These are phyloP conservation scores for Lasioglossum baleicum DNA, from an alignment of 1,140 invertebrate species.

Conservation along the genomic window DNA sequence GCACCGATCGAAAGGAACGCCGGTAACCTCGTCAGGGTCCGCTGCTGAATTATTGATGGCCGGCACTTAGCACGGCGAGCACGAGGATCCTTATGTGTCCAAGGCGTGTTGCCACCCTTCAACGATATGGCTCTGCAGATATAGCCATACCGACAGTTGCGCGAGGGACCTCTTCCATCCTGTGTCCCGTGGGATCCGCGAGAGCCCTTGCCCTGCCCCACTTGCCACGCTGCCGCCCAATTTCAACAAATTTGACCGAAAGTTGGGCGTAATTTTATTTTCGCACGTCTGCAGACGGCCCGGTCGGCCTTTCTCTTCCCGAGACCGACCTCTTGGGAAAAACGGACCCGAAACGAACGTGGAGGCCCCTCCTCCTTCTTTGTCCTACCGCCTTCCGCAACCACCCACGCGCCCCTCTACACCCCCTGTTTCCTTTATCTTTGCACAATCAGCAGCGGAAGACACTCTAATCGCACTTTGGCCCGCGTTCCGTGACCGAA, in stretches of 20 bases:
- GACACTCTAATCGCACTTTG: conserved; percentile 55
- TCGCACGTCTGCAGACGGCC: conserved; percentile 77
- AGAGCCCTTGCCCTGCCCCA: conserved; percentile 54
- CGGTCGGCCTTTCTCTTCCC: background rate
- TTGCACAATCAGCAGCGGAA: conserved; percentile 72
- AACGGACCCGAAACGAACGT: conserved; percentile 47
- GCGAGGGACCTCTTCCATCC: conserved; percentile 41
- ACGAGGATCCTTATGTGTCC: conserved; percentile 49
- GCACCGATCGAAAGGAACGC: conserved; percentile 30
- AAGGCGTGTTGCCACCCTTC: conserved; percentile 45
- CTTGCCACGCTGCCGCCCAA: conserved; percentile 78
- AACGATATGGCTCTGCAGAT: conserved; percentile 53
- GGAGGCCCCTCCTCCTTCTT: conserved; percentile 17
- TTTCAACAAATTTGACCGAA: conserved; percentile 83
- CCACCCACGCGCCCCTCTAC: too few relatives aligned
- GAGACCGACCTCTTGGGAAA: conserved; percentile 55
- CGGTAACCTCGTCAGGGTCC: conserved; percentile 73
- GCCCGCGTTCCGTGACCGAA: conserved; percentile 10
- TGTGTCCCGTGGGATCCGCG: conserved; percentile 66
- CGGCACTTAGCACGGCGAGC: conserved; percentile 63
- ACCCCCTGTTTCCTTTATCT: conserved; percentile 69
- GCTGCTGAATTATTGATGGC: conserved; percentile 76
- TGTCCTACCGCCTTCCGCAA: background rate
- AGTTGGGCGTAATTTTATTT: conserved; percentile 83
- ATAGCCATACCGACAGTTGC: conserved; percentile 34